Evolutionary conservation across 2,888 invertebrate genomes (phyloP).

Genomic region (Torymus aiolomorphi): DNA sequence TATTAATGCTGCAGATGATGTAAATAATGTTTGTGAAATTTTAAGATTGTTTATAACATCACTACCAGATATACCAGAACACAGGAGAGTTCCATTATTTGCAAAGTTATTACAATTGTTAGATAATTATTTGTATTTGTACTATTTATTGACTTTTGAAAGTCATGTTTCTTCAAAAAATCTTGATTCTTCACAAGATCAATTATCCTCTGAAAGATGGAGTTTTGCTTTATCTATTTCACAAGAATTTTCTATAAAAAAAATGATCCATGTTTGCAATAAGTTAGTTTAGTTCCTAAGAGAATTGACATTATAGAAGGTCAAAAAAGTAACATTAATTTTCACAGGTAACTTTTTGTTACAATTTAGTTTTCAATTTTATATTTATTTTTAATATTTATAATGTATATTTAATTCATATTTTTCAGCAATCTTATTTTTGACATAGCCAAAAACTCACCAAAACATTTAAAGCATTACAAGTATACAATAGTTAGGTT

Average conservation of each 20-base stretch:
- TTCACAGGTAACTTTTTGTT: slow-evolving; percentile 42
- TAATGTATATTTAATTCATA: neutral
- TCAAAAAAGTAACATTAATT: slow-evolving; percentile 55
- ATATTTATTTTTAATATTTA: slow-evolving; percentile 10
- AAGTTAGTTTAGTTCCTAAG: slow-evolving; percentile 82
- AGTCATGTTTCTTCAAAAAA: slow-evolving; percentile 78
- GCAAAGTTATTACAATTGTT: slow-evolving; percentile 86
- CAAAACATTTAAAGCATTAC: slow-evolving; percentile 89
- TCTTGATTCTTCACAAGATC: slow-evolving; percentile 71
- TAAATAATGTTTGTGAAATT: slow-evolving; percentile 80
- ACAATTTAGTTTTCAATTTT: slow-evolving; percentile 7
- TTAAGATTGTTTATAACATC: slow-evolving; percentile 94
- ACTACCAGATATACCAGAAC: slow-evolving; percentile 93
- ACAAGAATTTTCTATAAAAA: slow-evolving; percentile 81
- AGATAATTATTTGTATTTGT: slow-evolving; percentile 83
- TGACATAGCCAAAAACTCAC: slow-evolving; percentile 80
- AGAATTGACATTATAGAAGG: slow-evolving; percentile 78
- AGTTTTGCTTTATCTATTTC: slow-evolving; percentile 83
- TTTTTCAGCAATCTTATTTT: slow-evolving; percentile 77
- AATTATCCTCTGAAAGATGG: slow-evolving; percentile 74
- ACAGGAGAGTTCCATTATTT: slow-evolving; percentile 89
- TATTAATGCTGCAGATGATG: slow-evolving; percentile 76
- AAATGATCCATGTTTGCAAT: slow-evolving; percentile 81
- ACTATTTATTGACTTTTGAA: slow-evolving; percentile 84
- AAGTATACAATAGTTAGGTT: slow-evolving; percentile 88